phyloP scores from a whole-genome alignment of 2,888 invertebrate genomes.

The Amphimallon solstitiale region DNA sequence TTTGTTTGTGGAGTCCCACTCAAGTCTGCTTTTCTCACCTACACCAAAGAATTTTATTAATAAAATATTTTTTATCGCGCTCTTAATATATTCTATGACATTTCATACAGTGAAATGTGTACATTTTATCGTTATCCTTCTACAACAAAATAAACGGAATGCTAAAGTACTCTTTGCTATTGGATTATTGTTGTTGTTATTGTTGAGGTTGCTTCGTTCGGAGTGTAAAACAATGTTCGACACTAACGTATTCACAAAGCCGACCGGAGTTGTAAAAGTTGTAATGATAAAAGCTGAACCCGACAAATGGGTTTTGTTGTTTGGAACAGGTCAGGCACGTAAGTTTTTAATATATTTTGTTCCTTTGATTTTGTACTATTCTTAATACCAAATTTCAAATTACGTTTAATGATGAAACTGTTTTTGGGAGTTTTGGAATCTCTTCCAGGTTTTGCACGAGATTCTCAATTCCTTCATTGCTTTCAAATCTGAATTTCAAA shows the following conservation, averaged over 20 bases:
- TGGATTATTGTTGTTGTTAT: constrained; percentile 7
- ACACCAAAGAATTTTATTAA: constrained; percentile 14
- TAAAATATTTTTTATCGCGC: neutral
- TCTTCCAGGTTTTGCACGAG: too few relatives aligned
- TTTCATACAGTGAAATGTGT: neutral
- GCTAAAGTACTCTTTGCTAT: neutral
- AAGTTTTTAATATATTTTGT: neutral
- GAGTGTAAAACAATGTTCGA: constrained; percentile 25
- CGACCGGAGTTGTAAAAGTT: neutral
- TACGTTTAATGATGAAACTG: too few relatives aligned
- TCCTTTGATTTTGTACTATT: too few relatives aligned
- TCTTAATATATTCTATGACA: neutral
- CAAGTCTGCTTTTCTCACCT: neutral
- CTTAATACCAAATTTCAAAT: too few relatives aligned
- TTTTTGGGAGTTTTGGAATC: too few relatives aligned
- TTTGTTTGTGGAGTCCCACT: constrained; percentile 16
- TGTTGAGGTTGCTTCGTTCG: constrained; percentile 3
- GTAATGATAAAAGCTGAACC: neutral
- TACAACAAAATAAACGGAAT: neutral
- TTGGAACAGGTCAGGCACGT: constrained; percentile 7
- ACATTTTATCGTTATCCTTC: neutral
- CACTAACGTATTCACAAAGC: constrained; percentile 13
- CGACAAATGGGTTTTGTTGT: neutral
- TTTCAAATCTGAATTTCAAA: too few relatives aligned
- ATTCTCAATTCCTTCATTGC: too few relatives aligned